phyloP scores from a whole-genome alignment of 2,888 invertebrate species.

The Parnassius smintheus region DNA sequence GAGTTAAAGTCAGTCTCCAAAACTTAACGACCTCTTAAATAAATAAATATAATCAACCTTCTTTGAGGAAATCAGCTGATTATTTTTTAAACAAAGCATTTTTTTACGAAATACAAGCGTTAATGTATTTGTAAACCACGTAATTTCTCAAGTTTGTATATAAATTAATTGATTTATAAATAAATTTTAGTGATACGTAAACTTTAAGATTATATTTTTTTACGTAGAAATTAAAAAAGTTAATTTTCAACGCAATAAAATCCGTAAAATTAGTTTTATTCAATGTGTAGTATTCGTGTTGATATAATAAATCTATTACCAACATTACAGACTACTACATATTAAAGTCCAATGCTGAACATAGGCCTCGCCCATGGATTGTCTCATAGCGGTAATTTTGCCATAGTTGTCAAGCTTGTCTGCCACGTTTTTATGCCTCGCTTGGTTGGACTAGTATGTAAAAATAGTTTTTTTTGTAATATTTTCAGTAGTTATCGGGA shows the following conservation, averaged over 20 bases:
- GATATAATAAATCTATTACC: background rate
- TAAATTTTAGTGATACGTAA: no score
- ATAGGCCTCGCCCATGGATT: no score
- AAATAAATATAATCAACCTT: conserved; percentile 15
- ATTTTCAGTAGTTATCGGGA: no score
- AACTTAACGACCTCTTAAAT: conserved; percentile 19
- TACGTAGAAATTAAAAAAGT: no score
- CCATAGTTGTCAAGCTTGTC: background rate
- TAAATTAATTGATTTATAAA: background rate
- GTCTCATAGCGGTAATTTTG: no score
- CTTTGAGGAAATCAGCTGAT: no score
- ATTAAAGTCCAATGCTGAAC: background rate
- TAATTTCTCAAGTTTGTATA: background rate
- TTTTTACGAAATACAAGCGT: background rate
- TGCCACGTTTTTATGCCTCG: background rate
- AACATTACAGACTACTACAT: background rate
- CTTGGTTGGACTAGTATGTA: no score
- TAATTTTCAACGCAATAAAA: no score
- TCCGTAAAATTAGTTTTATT: no score
- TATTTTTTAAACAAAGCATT: background rate
- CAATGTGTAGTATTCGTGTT: no score
- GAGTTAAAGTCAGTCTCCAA: conserved; percentile 9
- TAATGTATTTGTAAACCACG: background rate
- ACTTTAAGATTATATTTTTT: no score
- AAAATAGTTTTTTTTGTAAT: no score